phyloP scores from a whole-genome alignment of 2,797 vertebrate species.

The Phoeniculus purpureus region DNA sequence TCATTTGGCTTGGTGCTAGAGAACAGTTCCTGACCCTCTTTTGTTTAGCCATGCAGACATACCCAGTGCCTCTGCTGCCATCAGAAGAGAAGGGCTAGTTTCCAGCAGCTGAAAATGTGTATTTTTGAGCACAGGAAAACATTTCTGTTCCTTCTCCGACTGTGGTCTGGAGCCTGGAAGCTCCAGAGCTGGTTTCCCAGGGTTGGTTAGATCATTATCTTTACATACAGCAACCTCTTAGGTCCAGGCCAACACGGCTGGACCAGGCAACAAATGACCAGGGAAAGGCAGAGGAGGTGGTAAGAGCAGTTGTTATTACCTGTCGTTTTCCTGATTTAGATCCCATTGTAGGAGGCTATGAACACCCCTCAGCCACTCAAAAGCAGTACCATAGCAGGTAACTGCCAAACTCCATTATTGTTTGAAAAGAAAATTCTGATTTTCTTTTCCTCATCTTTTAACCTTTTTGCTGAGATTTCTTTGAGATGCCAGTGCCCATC shows the following conservation, averaged over 20 bases:
- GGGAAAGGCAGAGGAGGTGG: neutral
- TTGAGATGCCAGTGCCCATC: neutral
- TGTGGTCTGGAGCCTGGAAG: neutral
- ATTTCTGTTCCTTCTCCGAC: neutral
- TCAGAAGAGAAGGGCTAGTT: neutral
- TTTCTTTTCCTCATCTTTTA: neutral
- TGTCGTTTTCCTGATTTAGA: neutral
- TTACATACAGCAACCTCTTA: neutral
- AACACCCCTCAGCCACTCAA: neutral
- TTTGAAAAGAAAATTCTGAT: no score
- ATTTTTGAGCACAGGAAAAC: neutral
- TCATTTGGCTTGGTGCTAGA: neutral
- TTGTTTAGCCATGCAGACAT: neutral
- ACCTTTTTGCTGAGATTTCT: neutral
- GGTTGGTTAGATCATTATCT: neutral
- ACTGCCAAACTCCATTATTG: neutral
- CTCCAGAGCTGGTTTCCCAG: neutral
- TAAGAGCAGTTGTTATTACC: neutral
- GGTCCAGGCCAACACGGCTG: neutral
- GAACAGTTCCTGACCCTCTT: accelerated
- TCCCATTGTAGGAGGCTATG: neutral
- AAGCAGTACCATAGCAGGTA: neutral
- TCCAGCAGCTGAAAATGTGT: neutral
- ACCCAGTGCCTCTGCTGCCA: neutral
- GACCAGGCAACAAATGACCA: neutral